Conservation (phyloP, 2,113 vertebrate species). For the Ailurus styani region DNA sequence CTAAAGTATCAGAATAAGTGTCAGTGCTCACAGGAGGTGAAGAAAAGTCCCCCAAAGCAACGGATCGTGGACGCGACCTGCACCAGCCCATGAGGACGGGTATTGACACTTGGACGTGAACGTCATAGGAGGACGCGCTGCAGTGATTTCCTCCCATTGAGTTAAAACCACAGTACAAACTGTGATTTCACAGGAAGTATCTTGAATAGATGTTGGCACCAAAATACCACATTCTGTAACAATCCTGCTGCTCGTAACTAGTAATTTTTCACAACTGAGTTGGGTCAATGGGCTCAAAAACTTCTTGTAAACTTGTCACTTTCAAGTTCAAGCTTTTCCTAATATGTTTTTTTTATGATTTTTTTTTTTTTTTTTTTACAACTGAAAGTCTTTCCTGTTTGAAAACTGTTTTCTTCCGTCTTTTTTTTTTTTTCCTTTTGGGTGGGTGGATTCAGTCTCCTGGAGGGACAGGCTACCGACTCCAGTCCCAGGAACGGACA, state of each 20-base stretch:
- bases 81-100: neutral
- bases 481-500: fast-evolving
- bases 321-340: neutral
- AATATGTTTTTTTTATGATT: neutral
- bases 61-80: neutral
- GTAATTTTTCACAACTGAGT: neutral
- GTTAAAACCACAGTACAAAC: neutral
- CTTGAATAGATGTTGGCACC: neutral
- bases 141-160: neutral
- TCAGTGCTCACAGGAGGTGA: neutral
- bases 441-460: neutral
- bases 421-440: neutral
- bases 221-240: neutral
- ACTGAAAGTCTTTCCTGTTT: neutral
- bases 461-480: neutral
- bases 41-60: neutral
- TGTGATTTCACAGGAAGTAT: neutral
- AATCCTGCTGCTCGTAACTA: neutral
- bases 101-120: neutral
- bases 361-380: neutral
- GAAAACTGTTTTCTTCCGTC: neutral
- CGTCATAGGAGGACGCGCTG: fast-evolving
- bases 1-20: neutral
- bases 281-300: neutral
- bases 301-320: neutral